These are phyloP conservation scores for Anodontia alba DNA, from an alignment of 2,888 invertebrate species.

Conservation along the genomic window DNA sequence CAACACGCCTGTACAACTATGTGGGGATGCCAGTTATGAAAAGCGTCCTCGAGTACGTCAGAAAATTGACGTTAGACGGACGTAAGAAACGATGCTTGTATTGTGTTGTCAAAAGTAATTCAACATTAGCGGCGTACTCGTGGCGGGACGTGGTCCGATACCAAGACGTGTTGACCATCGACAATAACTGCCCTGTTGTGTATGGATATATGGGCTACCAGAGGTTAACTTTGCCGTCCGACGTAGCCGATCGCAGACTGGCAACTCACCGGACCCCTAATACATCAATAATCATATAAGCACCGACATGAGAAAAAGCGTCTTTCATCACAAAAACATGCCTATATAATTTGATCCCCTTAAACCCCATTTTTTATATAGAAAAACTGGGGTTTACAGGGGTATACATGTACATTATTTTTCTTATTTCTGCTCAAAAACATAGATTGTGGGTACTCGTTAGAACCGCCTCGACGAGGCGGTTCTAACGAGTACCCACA, in stretches of 20 bases:
- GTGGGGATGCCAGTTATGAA: conserved; percentile 22
- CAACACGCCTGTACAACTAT: conserved; percentile 38
- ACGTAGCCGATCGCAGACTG: conserved; percentile 27
- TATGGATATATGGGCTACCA: conserved; percentile 50
- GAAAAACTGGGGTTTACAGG: no score
- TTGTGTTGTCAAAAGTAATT: conserved; percentile 42
- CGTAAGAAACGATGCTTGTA: conserved; percentile 13
- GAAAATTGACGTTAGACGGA: conserved; percentile 43
- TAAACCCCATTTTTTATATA: no score
- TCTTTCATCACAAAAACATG: no score
- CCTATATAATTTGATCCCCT: no score
- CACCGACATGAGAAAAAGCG: no score
- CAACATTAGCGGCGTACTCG: conserved; percentile 44
- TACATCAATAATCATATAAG: conserved; percentile 24
- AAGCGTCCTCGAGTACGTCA: conserved; percentile 31
- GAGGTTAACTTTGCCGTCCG: conserved; percentile 10
- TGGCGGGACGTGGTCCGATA: conserved; percentile 47
- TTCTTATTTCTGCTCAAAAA: no score
- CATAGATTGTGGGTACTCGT: no score
- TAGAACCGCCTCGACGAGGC: no score
- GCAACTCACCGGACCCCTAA: conserved; percentile 25
- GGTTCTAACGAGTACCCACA: no score
- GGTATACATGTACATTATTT: no score
- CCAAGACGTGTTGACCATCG: conserved; percentile 31
- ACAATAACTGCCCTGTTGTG: conserved; percentile 35